A percentile compares a stretch with the other conserved stretches of the same genome.
Evolutionary conservation across 2,797 vertebrate species (phyloP).

Genomic region (Falco naumanni): DNA sequence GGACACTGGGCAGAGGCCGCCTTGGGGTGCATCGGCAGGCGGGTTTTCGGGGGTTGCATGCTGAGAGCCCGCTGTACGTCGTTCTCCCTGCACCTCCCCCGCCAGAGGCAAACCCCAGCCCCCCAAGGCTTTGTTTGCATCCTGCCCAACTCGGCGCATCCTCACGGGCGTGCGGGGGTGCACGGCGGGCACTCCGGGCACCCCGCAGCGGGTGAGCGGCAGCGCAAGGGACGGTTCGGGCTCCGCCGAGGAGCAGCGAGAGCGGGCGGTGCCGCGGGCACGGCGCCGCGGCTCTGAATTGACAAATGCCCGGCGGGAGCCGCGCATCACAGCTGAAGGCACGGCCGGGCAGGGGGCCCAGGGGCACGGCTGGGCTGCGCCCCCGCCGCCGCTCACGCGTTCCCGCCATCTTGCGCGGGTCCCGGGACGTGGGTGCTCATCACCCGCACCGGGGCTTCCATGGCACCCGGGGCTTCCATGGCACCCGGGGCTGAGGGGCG

Average conservation of each 20-base stretch:
- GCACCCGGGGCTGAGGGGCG: background rate
- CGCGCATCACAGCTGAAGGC: too few relatives aligned
- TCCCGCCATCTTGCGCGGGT: too few relatives aligned
- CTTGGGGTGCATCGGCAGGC: background rate
- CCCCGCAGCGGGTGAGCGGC: too few relatives aligned
- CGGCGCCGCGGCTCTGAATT: too few relatives aligned
- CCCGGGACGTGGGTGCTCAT: background rate
- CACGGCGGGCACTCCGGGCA: too few relatives aligned
- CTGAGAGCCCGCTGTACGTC: background rate
- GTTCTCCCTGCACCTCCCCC: background rate
- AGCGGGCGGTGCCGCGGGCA: too few relatives aligned
- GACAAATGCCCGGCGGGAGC: too few relatives aligned
- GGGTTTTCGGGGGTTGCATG: background rate
- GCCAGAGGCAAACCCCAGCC: background rate
- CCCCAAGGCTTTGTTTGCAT: background rate
- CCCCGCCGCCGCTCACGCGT: rapidly evolving
- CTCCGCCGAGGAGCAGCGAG: too few relatives aligned
- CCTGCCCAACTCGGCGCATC: too few relatives aligned
- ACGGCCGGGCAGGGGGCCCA: background rate
- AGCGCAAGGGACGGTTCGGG: too few relatives aligned
- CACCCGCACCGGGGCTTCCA: too few relatives aligned
- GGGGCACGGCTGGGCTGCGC: background rate
- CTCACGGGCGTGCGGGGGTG: too few relatives aligned
- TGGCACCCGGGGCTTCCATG: background rate
- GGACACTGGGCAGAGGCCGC: background rate